Evolutionary conservation across 2,797 vertebrate species (phyloP).

Genomic region (Artibeus lituratus): DNA sequence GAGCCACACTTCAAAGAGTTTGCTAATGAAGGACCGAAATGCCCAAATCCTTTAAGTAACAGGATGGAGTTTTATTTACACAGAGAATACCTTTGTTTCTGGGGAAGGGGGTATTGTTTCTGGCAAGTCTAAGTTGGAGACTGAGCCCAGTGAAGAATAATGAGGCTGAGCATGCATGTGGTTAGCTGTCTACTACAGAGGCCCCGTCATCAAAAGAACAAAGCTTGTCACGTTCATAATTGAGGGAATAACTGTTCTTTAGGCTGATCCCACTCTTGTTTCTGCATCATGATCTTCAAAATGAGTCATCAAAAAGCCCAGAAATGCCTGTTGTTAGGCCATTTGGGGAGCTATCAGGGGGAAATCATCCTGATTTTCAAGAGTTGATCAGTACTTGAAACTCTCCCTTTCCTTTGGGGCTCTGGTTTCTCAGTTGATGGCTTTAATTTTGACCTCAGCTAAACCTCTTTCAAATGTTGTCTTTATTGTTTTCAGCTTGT

Average conservation of each 20-base stretch:
- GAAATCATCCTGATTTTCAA: background rate
- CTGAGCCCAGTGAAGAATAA: background rate
- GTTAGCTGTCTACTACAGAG: background rate
- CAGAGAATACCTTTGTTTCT: background rate
- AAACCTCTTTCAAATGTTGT: conserved; percentile 16
- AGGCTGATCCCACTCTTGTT: background rate
- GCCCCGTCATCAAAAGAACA: conserved; percentile 10
- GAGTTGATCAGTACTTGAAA: background rate
- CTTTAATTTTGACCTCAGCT: conserved; percentile 43
- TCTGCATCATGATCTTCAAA: background rate
- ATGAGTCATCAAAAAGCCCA: background rate
- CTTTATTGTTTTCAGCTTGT: conserved; percentile 2
- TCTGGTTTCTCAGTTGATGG: background rate
- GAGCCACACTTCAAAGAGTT: conserved; percentile 34
- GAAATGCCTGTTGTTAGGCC: background rate
- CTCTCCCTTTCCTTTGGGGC: background rate
- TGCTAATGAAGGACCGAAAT: conserved; percentile 50
- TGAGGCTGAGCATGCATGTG: background rate
- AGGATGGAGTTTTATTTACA: conserved; percentile 13
- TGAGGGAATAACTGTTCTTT: background rate
- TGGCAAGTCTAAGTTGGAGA: background rate
- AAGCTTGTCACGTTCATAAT: background rate
- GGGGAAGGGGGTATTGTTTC: background rate
- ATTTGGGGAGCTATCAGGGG: background rate
- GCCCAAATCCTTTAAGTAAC: conserved; percentile 38